phyloP scores from a whole-genome alignment of 2,113 vertebrate species.

The Colistium nudipinnis region DNA sequence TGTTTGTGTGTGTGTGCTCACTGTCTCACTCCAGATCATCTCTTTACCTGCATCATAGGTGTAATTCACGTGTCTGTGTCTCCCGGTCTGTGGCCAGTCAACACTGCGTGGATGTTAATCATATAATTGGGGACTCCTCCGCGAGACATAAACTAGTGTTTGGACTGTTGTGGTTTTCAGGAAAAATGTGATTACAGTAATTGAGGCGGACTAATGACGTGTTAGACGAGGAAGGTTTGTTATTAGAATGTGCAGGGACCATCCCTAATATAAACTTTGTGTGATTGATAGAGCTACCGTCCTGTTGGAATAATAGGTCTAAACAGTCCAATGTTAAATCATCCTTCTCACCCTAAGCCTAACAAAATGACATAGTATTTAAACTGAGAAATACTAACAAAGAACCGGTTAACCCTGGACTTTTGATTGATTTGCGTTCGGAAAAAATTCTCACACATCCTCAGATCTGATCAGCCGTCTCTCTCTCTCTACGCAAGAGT shows the following conservation, averaged over 20 bases:
- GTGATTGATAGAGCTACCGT: conserved; percentile 52
- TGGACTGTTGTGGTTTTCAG: conserved; percentile 68
- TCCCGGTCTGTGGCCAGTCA: conserved; percentile 60
- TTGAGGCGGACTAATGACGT: conserved; percentile 75
- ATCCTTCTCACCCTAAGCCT: background rate
- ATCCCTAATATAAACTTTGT: conserved; percentile 67
- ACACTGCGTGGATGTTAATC: conserved; percentile 72
- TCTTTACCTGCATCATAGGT: conserved; percentile 56
- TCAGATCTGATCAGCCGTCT: conserved; percentile 30
- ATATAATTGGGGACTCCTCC: conserved; percentile 76
- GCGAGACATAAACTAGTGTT: conserved; percentile 73
- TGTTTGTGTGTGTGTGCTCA: conserved; percentile 5
- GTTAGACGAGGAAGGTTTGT: conserved; percentile 72
- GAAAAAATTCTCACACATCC: conserved; percentile 55
- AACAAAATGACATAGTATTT: conserved; percentile 5
- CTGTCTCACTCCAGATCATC: conserved; percentile 39
- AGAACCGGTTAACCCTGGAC: background rate
- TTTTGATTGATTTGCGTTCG: conserved; percentile 31
- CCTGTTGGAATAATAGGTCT: conserved; percentile 26
- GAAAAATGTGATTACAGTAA: conserved; percentile 79
- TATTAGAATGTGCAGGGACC: conserved; percentile 64
- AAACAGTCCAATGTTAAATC: background rate
- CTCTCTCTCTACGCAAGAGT: conserved; percentile 39
- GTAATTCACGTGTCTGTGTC: conserved; percentile 44
- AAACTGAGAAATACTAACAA: conserved; percentile 18